These are phyloP conservation scores for Thomomys bottae DNA, from an alignment of 2,113 vertebrate genomes.

Conservation along the genomic window DNA sequence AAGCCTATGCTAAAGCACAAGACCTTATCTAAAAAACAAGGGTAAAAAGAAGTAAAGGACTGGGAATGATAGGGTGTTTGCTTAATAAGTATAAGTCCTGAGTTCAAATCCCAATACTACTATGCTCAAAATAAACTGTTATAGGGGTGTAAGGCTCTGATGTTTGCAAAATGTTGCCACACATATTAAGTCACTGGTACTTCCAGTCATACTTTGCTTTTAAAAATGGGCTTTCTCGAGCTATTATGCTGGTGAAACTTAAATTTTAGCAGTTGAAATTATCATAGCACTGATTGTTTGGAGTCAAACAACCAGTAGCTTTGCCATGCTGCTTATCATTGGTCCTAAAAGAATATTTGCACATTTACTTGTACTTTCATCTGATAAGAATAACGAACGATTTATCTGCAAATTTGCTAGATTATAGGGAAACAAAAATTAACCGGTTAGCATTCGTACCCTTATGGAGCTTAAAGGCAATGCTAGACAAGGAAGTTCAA, in stretches of 20 bases:
- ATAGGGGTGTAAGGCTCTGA: neutral
- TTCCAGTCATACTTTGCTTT: neutral
- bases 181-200: neutral
- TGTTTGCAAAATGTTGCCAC: neutral
- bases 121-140: too few species aligned
- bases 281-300: neutral
- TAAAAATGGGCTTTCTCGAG: neutral
- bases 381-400: neutral
- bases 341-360: constrained; percentile 27
- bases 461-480: neutral
- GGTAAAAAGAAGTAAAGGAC: too few species aligned
- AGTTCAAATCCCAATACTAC: too few species aligned
- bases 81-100: too few species aligned
- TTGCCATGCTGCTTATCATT: neutral
- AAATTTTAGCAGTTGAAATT: neutral
- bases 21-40: too few species aligned
- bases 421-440: constrained; percentile 8
- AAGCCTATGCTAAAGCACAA: too few species aligned
- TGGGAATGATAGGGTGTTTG: too few species aligned
- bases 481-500: neutral
- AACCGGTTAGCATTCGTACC: neutral
- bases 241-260: neutral
- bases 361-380: neutral
- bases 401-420: neutral
- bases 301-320: neutral